Evolutionary conservation across 2,888 invertebrate species (phyloP).

Genomic region (Tipula lateralis): DNA sequence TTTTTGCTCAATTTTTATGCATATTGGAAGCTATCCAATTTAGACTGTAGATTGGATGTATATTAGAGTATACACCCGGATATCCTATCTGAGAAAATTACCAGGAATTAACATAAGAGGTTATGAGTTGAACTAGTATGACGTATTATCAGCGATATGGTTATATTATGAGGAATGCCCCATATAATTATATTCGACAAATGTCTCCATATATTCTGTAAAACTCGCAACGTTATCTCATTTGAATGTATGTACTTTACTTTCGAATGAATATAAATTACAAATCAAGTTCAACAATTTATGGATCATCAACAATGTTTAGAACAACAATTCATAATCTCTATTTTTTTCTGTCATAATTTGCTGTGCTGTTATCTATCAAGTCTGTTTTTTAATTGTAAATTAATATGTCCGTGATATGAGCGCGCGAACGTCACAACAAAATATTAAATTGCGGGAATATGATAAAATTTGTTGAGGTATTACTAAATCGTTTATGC

Average conservation of each 20-base stretch:
- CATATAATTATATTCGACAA: background rate
- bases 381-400: background rate
- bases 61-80: background rate
- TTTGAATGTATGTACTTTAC: background rate
- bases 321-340: background rate
- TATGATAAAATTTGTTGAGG: background rate
- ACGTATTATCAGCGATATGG: background rate
- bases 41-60: too few species aligned
- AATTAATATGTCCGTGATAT: background rate
- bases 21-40: too few species aligned
- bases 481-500: background rate
- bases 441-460: background rate
- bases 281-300: conserved; percentile 1
- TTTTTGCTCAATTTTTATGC: too few species aligned
- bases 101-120: background rate
- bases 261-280: background rate
- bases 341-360: background rate
- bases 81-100: background rate
- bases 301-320: background rate
- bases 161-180: background rate
- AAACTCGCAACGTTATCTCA: background rate
- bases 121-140: background rate
- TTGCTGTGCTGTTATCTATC: background rate
- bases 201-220: background rate
- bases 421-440: background rate